phyloP scores from a whole-genome alignment of 2,888 invertebrate genomes.

The Tenodera sinensis region DNA sequence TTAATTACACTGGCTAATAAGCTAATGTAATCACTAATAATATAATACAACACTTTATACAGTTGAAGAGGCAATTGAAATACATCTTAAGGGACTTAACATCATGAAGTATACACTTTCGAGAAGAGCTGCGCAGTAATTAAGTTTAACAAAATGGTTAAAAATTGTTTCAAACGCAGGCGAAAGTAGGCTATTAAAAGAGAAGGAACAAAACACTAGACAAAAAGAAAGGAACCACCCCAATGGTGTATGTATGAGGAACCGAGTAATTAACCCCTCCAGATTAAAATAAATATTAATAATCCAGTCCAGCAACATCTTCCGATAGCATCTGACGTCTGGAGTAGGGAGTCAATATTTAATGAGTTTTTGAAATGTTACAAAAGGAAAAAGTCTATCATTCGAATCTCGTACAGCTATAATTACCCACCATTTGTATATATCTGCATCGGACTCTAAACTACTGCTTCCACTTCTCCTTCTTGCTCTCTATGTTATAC shows the following conservation, averaged over 20 bases:
- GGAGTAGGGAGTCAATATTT: neutral
- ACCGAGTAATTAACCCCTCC: neutral
- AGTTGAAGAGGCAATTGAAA: no score
- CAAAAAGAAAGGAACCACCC: neutral
- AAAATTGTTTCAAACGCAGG: no score
- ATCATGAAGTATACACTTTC: no score
- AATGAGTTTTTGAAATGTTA: conserved; percentile 19
- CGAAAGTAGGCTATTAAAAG: neutral
- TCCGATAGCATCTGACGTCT: neutral
- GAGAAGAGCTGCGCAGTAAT: no score
- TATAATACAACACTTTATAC: no score
- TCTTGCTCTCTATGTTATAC: neutral
- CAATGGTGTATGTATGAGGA: neutral
- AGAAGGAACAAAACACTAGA: neutral
- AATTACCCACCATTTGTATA: conserved; percentile 22
- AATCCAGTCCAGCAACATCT: neutral
- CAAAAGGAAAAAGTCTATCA: conserved; percentile 17
- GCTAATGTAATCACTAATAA: no score
- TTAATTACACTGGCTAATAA: no score
- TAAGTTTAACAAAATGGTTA: no score
- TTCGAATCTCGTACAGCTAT: conserved; percentile 11
- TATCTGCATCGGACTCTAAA: neutral
- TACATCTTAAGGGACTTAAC: no score
- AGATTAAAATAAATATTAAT: neutral
- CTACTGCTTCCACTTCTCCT: neutral